Evolutionary conservation across 2,888 invertebrate genomes (phyloP).

Genomic region (Drosophila phalerata): DNA sequence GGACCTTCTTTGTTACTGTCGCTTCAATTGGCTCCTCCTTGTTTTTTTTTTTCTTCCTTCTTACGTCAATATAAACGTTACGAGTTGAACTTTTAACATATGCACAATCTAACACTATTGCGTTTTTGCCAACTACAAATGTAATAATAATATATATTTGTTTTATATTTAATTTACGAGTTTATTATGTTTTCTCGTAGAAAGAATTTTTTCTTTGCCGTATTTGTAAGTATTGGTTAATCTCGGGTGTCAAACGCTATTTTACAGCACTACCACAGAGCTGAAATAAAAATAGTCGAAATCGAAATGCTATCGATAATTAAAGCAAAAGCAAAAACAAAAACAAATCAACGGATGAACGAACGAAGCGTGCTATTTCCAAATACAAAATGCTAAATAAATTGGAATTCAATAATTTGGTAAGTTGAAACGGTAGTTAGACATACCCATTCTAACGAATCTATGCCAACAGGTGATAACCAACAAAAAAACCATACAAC

Average conservation of each 20-base stretch:
- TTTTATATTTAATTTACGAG: constrained; percentile 46
- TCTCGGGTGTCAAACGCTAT: constrained; percentile 4
- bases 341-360: constrained; percentile 22
- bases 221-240: constrained; percentile 59
- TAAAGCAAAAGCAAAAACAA: background rate
- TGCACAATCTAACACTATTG: constrained; percentile 22
- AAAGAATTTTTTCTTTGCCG: constrained; percentile 65
- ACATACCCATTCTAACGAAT: background rate
- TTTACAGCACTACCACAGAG: constrained; percentile 35
- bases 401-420: constrained; percentile 84
- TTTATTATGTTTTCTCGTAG: constrained; percentile 58
- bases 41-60: constrained; percentile 68
- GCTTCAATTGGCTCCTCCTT: constrained; percentile 76
- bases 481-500: constrained; percentile 81
- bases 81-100: constrained; percentile 33
- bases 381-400: constrained; percentile 80
- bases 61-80: constrained; percentile 44
- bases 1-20: constrained; percentile 80
- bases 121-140: constrained; percentile 32
- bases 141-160: constrained; percentile 17
- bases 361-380: constrained; percentile 30
- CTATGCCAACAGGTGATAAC: constrained; percentile 74
- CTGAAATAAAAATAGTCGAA: constrained; percentile 13
- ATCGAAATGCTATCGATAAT: constrained; percentile 18
- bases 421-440: constrained; percentile 42